A percentile compares a stretch with the other conserved stretches of the same genome.
These are phyloP conservation scores for Urocitellus parryii DNA, from an alignment of 2,113 vertebrate species.

Conservation along the genomic window DNA sequence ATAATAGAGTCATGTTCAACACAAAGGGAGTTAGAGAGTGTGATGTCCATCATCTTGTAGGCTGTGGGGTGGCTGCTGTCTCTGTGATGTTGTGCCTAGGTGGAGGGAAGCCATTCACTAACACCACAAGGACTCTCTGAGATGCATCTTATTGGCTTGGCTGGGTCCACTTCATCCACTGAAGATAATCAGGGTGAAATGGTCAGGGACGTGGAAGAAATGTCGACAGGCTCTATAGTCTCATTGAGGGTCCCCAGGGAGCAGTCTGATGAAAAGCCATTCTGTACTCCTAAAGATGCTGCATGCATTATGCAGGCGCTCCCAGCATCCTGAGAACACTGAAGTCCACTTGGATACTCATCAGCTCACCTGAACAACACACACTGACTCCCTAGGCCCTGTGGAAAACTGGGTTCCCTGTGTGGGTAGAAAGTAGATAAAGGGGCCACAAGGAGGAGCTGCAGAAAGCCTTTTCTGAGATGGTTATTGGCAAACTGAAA, in stretches of 20 bases:
- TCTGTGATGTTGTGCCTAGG: background rate
- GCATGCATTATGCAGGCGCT: slow-evolving; percentile 26
- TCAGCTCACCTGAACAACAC: background rate
- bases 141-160: background rate
- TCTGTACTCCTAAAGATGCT: background rate
- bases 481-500: background rate
- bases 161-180: background rate
- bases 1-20: background rate
- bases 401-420: background rate
- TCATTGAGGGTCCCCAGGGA: background rate
- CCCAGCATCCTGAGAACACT: slow-evolving; percentile 49
- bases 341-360: slow-evolving; percentile 11
- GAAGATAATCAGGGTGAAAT: background rate
- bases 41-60: background rate
- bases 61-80: background rate
- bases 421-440: background rate
- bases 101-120: background rate
- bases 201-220: background rate
- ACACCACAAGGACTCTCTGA: background rate
- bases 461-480: background rate
- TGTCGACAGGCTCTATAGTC: background rate
- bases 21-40: background rate
- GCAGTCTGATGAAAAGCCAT: background rate
- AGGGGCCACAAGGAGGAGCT: too few species aligned
- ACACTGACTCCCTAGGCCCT: background rate